phyloP scores from a whole-genome alignment of 2,888 invertebrate species.

The Arctia plantaginis region DNA sequence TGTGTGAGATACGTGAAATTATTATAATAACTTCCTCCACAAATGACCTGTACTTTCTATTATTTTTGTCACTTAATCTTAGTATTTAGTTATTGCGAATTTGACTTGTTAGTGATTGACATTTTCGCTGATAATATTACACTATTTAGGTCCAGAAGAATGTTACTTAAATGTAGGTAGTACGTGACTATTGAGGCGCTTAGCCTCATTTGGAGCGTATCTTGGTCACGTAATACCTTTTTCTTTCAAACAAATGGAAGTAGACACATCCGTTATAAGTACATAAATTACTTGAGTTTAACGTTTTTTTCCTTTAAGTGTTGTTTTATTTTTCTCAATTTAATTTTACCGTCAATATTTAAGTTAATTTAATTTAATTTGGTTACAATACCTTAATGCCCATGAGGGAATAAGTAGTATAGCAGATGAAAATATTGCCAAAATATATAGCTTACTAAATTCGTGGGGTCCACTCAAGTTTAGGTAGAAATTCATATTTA shows the following conservation, averaged over 20 bases:
- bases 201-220: conserved; percentile 6
- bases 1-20: too few relatives aligned
- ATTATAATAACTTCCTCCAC: too few relatives aligned
- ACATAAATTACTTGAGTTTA: neutral
- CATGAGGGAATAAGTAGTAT: neutral
- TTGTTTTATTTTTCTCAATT: neutral
- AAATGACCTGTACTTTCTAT: too few relatives aligned
- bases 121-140: neutral
- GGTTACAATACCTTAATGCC: neutral
- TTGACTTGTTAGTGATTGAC: neutral
- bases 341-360: neutral
- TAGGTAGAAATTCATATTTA: neutral
- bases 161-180: neutral
- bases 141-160: neutral
- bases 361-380: neutral
- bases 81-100: neutral
- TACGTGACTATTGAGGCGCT: neutral
- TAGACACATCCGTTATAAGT: neutral
- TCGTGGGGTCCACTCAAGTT: neutral
- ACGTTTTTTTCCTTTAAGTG: neutral
- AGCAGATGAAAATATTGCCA: neutral
- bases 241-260: neutral
- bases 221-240: conserved; percentile 6
- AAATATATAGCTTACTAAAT: too few relatives aligned
- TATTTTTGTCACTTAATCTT: neutral